phyloP scores from a whole-genome alignment of 2,797 vertebrate species.

The Threskiornis aethiopicus region DNA sequence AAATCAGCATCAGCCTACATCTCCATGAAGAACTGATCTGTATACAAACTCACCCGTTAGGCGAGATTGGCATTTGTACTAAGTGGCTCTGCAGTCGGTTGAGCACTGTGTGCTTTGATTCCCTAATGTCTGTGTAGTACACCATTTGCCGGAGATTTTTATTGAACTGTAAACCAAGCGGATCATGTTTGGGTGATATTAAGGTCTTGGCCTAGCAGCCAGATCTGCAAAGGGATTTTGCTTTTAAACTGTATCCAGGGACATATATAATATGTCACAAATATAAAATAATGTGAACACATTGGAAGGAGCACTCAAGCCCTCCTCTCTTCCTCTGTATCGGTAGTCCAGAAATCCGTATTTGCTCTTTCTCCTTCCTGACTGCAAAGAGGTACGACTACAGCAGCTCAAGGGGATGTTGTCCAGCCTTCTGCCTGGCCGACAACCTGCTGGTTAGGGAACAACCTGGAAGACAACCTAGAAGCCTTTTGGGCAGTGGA shows the following conservation, averaged over 20 bases:
- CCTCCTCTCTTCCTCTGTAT: background rate
- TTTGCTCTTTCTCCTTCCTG: background rate
- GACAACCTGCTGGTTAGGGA: background rate
- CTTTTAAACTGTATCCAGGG: background rate
- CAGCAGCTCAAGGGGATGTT: background rate
- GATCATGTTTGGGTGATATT: background rate
- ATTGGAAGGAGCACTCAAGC: background rate
- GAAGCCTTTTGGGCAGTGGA: background rate
- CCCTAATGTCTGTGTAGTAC: background rate
- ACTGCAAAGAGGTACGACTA: background rate
- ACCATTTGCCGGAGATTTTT: background rate
- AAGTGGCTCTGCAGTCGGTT: background rate
- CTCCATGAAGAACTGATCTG: background rate
- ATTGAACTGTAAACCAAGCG: background rate
- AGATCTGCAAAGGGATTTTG: background rate
- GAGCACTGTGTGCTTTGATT: background rate
- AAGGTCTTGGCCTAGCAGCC: background rate
- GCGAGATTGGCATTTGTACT: background rate
- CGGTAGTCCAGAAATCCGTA: background rate
- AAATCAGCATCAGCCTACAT: background rate
- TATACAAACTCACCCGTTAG: fast-evolving
- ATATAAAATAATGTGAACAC: background rate
- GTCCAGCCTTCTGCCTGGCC: background rate
- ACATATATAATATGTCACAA: background rate
- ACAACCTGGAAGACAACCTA: background rate